Evolutionary conservation across 2,113 vertebrate genomes (phyloP), one percentile per base, ranked within the genome.

Genomic region (Lagopus muta): DNA sequence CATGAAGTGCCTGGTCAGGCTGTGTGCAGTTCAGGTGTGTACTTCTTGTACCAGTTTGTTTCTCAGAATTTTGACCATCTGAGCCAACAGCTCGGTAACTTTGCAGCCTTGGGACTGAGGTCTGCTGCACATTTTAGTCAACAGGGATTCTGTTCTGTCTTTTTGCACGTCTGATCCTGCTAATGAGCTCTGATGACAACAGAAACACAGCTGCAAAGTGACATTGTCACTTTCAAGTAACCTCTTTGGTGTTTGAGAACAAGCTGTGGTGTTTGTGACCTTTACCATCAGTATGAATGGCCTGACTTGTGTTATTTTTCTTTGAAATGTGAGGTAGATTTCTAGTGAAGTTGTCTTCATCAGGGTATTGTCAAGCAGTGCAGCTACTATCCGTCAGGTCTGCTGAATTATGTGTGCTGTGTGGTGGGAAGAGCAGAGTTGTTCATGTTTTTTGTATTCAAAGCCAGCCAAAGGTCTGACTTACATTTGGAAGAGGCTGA

Each of bases 31-130:
- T 88, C 88, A 95, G 79, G 66, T 69, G 47, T 82, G 60, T 88
- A 79, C 94, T 96, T 66, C 3, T 72, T 95, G 95, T 94, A 90
- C 94, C 77, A 90, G 52, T 71, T 93, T 67, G 8, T 92, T 97
- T 93, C 91, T 94, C 70, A 94, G 95, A 90, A 87, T 36, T 65
- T n/a, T 91, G 66, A 72, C 58, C 74, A 6, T 81, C 72, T 70
- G 62, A 94, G 88, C 87, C 91, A 92, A 14, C 14, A 81, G 76
- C 91, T 93, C 43, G 20, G 42, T 85, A 66, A 83, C 62, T 92
- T 94, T 54, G 17, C 34, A 77, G 54, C 64, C 86, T 82, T 88
- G 88, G 47, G 54, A 66, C 73, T 43, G 81, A 86, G 15, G 61
- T 71, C 54, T 85, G 36, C 79, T 90, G 38, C 62, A 66, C 2